Conservation (phyloP, 2,888 invertebrate species). For the Orthosia gothica region DNA sequence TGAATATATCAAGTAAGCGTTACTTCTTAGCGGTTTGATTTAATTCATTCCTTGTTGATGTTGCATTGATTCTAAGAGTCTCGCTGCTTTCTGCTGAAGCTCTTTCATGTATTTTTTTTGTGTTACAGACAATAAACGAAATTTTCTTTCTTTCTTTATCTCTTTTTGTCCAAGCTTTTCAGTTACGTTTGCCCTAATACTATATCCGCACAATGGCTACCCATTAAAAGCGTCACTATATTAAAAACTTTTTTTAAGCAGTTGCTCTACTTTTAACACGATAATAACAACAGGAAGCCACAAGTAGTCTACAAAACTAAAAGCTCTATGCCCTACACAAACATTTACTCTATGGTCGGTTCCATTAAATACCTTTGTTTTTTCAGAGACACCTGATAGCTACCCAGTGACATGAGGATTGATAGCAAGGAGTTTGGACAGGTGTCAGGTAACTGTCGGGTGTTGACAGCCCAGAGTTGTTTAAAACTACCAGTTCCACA, state of each 20-base stretch:
- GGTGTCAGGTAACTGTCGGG: constrained; percentile 56
- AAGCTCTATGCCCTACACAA: constrained; percentile 65
- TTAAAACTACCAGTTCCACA: constrained; percentile 35
- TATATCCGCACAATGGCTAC: not conserved
- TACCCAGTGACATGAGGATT: constrained; percentile 44
- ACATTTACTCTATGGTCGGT: constrained; percentile 58
- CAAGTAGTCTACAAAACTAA: constrained; percentile 70
- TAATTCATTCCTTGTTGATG: not conserved
- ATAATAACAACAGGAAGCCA: constrained; percentile 75
- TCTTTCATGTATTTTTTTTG: not conserved
- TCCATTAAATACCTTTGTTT: constrained; percentile 55
- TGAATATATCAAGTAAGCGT: not conserved
- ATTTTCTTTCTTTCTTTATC: not conserved
- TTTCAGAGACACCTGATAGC: constrained; percentile 60
- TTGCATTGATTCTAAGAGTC: not conserved
- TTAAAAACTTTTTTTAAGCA: not conserved
- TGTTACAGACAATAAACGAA: not conserved
- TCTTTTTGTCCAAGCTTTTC: not conserved
- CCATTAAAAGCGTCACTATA: not conserved
- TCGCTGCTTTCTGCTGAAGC: not conserved
- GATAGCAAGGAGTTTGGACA: constrained; percentile 59
- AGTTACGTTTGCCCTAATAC: not conserved
- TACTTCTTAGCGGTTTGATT: not conserved
- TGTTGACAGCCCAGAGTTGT: constrained; percentile 45
- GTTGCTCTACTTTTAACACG: constrained; percentile 5